phyloP scores from a whole-genome alignment of 2,113 vertebrate genomes.

The Cariama cristata region DNA sequence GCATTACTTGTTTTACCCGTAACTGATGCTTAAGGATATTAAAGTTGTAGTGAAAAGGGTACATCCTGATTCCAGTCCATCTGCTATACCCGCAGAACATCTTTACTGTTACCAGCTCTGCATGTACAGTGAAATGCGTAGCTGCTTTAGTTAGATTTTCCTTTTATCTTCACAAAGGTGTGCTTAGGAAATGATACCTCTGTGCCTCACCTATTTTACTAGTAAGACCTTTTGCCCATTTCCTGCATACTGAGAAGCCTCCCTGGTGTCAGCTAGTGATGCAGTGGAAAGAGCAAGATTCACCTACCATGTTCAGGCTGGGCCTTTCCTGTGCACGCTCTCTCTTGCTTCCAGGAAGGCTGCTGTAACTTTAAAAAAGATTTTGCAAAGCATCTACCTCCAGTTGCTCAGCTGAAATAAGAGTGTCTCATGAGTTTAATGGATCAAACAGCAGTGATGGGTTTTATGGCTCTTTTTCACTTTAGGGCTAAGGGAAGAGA shows the following conservation, averaged over 20 bases:
- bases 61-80: not conserved
- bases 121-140: rapidly evolving
- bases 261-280: not conserved
- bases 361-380: slow-evolving; percentile 79
- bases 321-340: not conserved
- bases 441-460: slow-evolving; percentile 82
- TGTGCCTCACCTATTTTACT: not conserved
- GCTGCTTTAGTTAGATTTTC: not conserved
- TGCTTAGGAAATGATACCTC: not conserved
- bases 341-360: slow-evolving; percentile 36
- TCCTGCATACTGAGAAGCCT: slow-evolving; percentile 51
- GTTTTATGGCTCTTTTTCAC: slow-evolving; percentile 85
- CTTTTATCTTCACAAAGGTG: not conserved
- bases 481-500: slow-evolving; percentile 83
- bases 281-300: slow-evolving; percentile 2
- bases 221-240: not conserved
- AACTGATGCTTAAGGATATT: not conserved
- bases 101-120: not conserved
- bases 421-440: slow-evolving; percentile 83
- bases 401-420: slow-evolving; percentile 76
- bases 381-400: slow-evolving; percentile 68
- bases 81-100: not conserved
- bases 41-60: not conserved
- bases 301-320: not conserved
- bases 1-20: not conserved